These are phyloP conservation scores for Venustoraphidia nigricollis DNA, from an alignment of 2,888 invertebrate genomes.

Conservation along the genomic window DNA sequence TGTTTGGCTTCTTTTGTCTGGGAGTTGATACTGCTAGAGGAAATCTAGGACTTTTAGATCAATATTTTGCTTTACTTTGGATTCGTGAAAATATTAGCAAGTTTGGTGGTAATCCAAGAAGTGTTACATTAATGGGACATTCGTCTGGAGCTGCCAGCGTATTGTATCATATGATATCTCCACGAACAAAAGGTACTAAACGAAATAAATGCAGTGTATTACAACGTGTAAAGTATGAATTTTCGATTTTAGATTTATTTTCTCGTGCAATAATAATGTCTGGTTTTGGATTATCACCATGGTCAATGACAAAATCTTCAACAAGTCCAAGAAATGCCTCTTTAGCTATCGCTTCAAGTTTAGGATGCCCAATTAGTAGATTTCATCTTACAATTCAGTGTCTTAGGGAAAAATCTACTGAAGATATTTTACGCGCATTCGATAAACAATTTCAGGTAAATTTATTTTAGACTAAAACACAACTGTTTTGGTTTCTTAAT, in stretches of 20 bases:
- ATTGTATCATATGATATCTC: constrained; percentile 48
- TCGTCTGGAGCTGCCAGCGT: constrained; percentile 61
- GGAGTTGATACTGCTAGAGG: constrained; percentile 46
- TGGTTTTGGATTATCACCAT: constrained; percentile 31
- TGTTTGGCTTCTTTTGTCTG: constrained; percentile 51
- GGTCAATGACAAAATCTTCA: constrained; percentile 23
- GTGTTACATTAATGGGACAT: constrained; percentile 71
- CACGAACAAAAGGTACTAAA: constrained; percentile 40
- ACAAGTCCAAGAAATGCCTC: constrained; percentile 32
- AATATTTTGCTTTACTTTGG: constrained; percentile 66
- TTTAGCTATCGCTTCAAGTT: constrained; percentile 35
- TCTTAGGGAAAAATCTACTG: constrained; percentile 39
- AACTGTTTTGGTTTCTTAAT: not conserved
- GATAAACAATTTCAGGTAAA: constrained; percentile 34
- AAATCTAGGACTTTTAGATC: constrained; percentile 76
- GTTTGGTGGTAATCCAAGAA: constrained; percentile 67
- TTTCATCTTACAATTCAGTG: constrained; percentile 39
- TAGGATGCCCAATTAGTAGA: constrained; percentile 35
- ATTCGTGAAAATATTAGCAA: constrained; percentile 56
- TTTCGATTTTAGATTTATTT: constrained; percentile 36
- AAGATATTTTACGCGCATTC: constrained; percentile 41
- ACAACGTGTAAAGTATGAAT: not conserved
- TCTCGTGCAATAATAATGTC: constrained; percentile 56
- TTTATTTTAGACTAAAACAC: not conserved
- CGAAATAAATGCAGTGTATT: not conserved